A percentile compares a stretch with the other conserved stretches of the same genome.
phyloP scores from a whole-genome alignment of 53 echinoderm and acorn worm species.

The Temnopleurus reevesii region DNA sequence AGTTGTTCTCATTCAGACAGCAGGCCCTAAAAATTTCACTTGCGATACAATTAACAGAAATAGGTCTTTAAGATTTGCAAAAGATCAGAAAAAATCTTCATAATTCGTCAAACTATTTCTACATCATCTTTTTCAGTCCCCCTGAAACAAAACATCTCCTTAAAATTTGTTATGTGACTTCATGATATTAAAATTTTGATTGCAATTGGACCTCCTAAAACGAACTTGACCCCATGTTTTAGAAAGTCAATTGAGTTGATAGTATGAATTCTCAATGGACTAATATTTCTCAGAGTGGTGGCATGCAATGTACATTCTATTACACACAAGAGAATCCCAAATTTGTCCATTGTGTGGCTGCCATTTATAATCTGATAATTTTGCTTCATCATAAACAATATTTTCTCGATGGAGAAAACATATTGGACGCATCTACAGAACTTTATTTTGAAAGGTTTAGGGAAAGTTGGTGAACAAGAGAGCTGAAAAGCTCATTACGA shows the following conservation, averaged over 20 bases:
- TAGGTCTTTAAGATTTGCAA: no score
- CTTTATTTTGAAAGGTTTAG: not conserved
- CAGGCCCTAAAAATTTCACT: no score
- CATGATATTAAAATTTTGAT: not conserved
- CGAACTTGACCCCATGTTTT: slow-evolving; percentile 38
- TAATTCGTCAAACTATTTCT: no score
- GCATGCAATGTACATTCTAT: slow-evolving; percentile 35
- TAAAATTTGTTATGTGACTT: not conserved
- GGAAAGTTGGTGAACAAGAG: not conserved
- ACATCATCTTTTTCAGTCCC: no score
- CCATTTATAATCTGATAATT: slow-evolving; percentile 13
- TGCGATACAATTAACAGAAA: no score
- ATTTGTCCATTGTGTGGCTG: slow-evolving; percentile 40
- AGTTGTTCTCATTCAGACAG: no score
- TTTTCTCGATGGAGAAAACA: slow-evolving; percentile 1
- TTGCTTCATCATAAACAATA: slow-evolving; percentile 8
- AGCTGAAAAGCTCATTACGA: not conserved
- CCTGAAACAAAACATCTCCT: not conserved
- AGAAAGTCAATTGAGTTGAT: slow-evolving; percentile 31
- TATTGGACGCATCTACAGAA: not conserved
- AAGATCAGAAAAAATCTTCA: no score
- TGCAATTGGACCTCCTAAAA: slow-evolving; percentile 10
- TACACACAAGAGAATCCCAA: slow-evolving; percentile 32
- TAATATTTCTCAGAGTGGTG: slow-evolving; percentile 44
- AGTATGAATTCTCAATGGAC: slow-evolving; percentile 20